Evolutionary conservation across 92 coral and sea anemone species (phyloP), one percentile per base, ranked within the genome.

Genomic region (Metridium senile): DNA sequence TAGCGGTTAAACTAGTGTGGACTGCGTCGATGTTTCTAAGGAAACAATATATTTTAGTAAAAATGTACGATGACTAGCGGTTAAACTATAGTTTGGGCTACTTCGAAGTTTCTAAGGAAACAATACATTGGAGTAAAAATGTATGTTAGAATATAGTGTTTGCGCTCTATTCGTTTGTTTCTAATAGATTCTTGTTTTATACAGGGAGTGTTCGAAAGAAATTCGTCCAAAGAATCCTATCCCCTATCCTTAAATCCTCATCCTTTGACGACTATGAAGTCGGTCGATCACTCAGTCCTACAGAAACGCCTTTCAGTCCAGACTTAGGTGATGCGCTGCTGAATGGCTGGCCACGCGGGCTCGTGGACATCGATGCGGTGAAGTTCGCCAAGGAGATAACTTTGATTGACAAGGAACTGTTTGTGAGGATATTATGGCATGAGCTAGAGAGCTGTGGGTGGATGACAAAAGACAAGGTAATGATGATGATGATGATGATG

Each of bases 381-480:
- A 66, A 88, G 27, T 88, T 93, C 33, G 99, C 99, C 46, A 89
- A 91, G 84, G 99, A 95, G 74, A 81, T 95, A 64, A 89, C 96
- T 16, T 86, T 95, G 71, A 95, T 95, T 58, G 99, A 95, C 84
- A 95, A 95, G 78, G 99, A 92, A 73, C 82, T 95, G 25, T 91
- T 94, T 26, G 88, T 95, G 45, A 82, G 97, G 58, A 92, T 95
- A 73, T 91, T 97, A 2, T 95, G 99, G 99, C 93, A 84, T 11
- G 99, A 95, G 72, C 76, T 95, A 57, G 88, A 97, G 17, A 95
- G 93, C 49, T 95, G 99, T 57, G 99, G 99, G 19, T 95, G 99
- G 99, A 95, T 95, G 99, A 95, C 99, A 11, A 95, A 95, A 68
- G 96, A 95, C 46, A 95, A 95, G 94, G 99, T 95, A 84, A 56